Evolutionary conservation across 2,888 invertebrate genomes (phyloP).

Genomic region (Idaea biselata): DNA sequence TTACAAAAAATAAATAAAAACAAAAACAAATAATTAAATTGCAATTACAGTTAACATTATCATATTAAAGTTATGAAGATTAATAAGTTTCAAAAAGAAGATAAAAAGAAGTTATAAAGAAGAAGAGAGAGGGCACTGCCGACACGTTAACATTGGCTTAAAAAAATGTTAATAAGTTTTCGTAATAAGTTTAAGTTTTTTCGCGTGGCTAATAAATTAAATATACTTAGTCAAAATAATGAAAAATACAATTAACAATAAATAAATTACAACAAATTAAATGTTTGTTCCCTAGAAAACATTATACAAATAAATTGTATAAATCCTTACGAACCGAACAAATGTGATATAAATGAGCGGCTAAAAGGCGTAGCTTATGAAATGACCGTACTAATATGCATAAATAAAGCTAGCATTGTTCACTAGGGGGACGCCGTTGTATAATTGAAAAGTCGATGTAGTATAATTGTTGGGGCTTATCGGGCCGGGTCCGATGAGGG

Average conservation of each 20-base stretch:
- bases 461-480: slow-evolving; percentile 80
- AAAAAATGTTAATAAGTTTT: too few species aligned
- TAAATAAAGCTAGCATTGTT: slow-evolving; percentile 78
- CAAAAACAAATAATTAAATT: too few species aligned
- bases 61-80: too few species aligned
- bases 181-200: too few species aligned
- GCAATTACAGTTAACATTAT: too few species aligned
- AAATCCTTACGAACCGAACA: slow-evolving; percentile 34
- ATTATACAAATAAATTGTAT: slow-evolving; percentile 34
- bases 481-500: slow-evolving; percentile 75
- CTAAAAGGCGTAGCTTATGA: slow-evolving; percentile 62
- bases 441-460: slow-evolving; percentile 81
- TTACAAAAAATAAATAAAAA: too few species aligned
- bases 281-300: too few species aligned
- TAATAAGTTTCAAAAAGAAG: too few species aligned
- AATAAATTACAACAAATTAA: background rate
- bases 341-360: slow-evolving; percentile 42
- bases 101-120: too few species aligned
- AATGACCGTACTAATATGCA: slow-evolving; percentile 77
- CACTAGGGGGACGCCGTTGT: slow-evolving; percentile 68
- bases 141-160: too few species aligned
- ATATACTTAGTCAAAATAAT: background rate
- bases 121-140: too few species aligned
- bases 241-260: background rate
- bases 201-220: too few species aligned